phyloP scores from a whole-genome alignment of 92 coral and sea anemone species.

The Blastomussa wellsi region DNA sequence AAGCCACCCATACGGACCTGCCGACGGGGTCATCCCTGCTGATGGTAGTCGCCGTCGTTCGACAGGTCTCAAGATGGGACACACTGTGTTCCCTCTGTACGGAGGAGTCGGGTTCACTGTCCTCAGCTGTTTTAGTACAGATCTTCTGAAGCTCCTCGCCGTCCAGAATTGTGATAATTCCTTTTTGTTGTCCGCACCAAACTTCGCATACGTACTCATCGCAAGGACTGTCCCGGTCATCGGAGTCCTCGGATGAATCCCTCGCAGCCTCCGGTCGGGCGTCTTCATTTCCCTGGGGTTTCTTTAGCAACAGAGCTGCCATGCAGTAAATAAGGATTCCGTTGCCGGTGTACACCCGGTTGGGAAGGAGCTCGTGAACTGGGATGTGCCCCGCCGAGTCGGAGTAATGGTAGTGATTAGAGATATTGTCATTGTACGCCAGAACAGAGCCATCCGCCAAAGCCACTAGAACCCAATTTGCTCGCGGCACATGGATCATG shows the following conservation, averaged over 20 bases:
- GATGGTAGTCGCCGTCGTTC: slow-evolving; percentile 69
- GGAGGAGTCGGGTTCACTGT: slow-evolving; percentile 78
- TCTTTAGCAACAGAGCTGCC: slow-evolving; percentile 82
- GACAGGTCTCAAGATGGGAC: slow-evolving; percentile 88
- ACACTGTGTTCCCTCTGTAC: slow-evolving; percentile 84
- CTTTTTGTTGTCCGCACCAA: slow-evolving; percentile 95
- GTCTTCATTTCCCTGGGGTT: slow-evolving; percentile 43
- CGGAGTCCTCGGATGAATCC: slow-evolving; percentile 45
- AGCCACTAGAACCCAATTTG: slow-evolving; percentile 94
- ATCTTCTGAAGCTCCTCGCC: slow-evolving; percentile 84
- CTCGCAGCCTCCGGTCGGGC: slow-evolving; percentile 4
- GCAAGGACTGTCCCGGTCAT: slow-evolving; percentile 38
- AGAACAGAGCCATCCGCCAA: slow-evolving; percentile 88
- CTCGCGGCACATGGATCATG: slow-evolving; percentile 94
- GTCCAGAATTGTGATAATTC: slow-evolving; percentile 87
- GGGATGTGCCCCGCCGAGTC: slow-evolving; percentile 65
- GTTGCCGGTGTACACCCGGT: slow-evolving; percentile 86
- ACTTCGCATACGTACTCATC: slow-evolving; percentile 71
- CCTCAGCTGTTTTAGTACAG: slow-evolving; percentile 83
- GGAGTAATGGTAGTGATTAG: slow-evolving; percentile 76
- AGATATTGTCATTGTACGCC: slow-evolving; percentile 91
- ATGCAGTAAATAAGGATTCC: slow-evolving; percentile 85
- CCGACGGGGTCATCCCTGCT: slow-evolving; percentile 60
- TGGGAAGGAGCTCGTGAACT: slow-evolving; percentile 81
- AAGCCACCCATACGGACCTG: slow-evolving; percentile 91